Evolutionary conservation across 1,140 invertebrate species (phyloP), one percentile per base, ranked within the genome.

Genomic region (Cydia strobilella): DNA sequence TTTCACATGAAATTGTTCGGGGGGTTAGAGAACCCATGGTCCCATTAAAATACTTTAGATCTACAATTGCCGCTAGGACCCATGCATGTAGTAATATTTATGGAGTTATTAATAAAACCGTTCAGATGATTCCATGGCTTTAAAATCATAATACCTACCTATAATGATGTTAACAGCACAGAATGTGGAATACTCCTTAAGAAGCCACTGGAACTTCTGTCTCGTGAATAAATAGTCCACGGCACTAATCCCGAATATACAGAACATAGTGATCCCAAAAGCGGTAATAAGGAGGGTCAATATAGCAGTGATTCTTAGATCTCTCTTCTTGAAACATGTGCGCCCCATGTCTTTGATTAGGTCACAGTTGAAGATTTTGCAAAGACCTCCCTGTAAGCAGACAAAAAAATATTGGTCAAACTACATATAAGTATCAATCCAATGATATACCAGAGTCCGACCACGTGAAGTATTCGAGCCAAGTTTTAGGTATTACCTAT

Each of bases 151-250:
- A 20, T 23, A 59, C 18, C 18, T 59, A 23, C 54, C 27, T 42
- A 74, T 63, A 31, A 74, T 23, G 23, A 25, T 66, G 35, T 74
- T 65, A 27, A 66, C 74, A n/a, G 74, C 35, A 63, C n/a, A 20
- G 63, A 65, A 74, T 39, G 65, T 66, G 5, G 31, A 45, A 66
- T 74, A 74, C 13, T 74, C 74, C 20, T 66, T 74, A 0, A 74
- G 35, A 15, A 74, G 45, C 95, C 95, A 96, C n/a, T 93, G 91
- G 69, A 96, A 94, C 81, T 94, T 94, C 48, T 94, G 94, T 74
- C 93, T 94, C 18, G 93, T 80, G 80, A 95, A 96, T 65, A 95
- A 81, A 86, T 93, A 95, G 75, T 87, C 90, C 10, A 95, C 87
- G 10, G 91, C 83, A 65, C 84, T 72, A 74, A 93, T 87, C 15